Evolutionary conservation across 2,888 invertebrate species (phyloP), one percentile per base, ranked within the genome.

Genomic region (Uloborus plumipes): DNA sequence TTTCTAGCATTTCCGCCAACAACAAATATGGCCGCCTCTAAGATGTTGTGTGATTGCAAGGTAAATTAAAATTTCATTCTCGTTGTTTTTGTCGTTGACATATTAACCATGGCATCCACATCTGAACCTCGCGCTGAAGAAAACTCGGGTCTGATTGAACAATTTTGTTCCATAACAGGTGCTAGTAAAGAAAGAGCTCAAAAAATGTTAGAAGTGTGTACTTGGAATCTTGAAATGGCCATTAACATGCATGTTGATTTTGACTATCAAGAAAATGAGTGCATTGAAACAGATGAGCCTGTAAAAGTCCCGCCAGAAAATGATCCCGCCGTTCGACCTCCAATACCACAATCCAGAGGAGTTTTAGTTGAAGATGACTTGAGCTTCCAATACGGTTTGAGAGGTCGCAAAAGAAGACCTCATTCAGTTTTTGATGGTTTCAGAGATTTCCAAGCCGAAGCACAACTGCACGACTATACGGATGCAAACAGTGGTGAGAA

Each of bases 161-260:
- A 86, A 62, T 86, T 86, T 66, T 85, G 85, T 59, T 76, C 84
- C 3, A 72, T 86, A 20, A 86, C 86, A 58, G 86, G 86, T 50
- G 88, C 88, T 6, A 85, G 84, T 59, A 86, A 86, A 80, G 87
- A 88, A 67, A 87, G 88, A 31, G 90, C 88, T 4, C 85, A 86
- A 75, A 87, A 87, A 72, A 86, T 90, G 76, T 86, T 91, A 58
- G 90, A 90, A 81, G 89, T 89, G 18, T 90, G 90, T 86, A 87
- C 88, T 82, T 89, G 89, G 55, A 89, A 90, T 86, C 85, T 91
- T 70, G 89, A 90, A 84, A 87, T 90, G 87, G 91, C 91, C 7
- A 88, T 91, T 66, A 90, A 89, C 55, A 90, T 91, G 90, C 90
- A 90, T 85, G 89, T 91, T 87, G 90, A 90, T 84, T 87, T 86